Base-by-base conservation (phyloP, 2,113 vertebrate genomes). In the Acanthochromis polyacanthus region DNA sequence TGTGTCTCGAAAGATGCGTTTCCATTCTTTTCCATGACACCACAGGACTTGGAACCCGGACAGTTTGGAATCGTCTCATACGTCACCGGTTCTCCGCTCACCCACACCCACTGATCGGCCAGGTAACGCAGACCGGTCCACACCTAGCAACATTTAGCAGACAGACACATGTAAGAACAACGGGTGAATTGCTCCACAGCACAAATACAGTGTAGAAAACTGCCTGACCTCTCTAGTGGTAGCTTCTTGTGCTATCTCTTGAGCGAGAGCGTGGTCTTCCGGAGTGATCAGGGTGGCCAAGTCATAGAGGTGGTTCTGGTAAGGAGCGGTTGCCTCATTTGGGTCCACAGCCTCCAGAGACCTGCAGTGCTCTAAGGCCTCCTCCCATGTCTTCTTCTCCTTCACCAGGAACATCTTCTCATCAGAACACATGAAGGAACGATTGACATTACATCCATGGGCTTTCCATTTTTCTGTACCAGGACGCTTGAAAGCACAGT, bases 401-500 rank as follows among this genome's bases (percentile, higher is more conserved):
- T 68, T 78, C 51, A 88, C 78, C 57, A 88, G 63, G 32, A 84
- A 25, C 63, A 88, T 25, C 5, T 0, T 46, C 52, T 82, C 43
- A 0, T 64, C 6, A 0, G 4, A 48, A 52, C 73, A 83, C 14
- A 16, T 57, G 60, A 32, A 19, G 3, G 0, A 0, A 43, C 36
- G 23, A 0, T 0, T 0, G 0, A 0, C 0, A 2, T 0, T 0
- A 56, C 84, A 83, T 0, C 0, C 0, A 20, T 7, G 7, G 10
- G 3, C 52, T 0, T 1, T 0, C 83, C 83, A 86, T 14, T 0
- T 0, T 0, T 7, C 0, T 0, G 0, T 4, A 4, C 0, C 2
- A 1, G 0, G 0, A 0, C 4, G 0, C 55, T 62, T 81, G 43
- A 17, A 48, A 6, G 30, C 80, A 59, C 84, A 86, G 25, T 48